Base-by-base conservation (phyloP, 2,797 vertebrate species). In the Cyclura pinguis region DNA sequence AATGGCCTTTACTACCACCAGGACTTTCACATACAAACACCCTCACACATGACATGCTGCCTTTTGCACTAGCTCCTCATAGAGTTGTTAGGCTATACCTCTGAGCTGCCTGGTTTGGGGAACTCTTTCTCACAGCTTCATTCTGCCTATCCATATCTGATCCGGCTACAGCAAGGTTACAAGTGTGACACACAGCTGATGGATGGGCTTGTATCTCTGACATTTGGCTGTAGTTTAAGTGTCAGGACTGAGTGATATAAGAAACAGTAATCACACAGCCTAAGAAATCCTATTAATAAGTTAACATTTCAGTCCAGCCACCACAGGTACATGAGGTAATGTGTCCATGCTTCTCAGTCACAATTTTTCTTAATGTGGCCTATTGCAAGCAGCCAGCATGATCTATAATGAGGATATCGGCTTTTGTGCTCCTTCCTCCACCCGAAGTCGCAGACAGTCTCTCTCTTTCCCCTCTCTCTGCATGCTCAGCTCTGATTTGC, bases 261-360 rank as follows among this genome's bases (percentile, higher is more conserved):
- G 69, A 92, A 88, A 86, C 24, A 93, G 91, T 87, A 94, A 95
- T 85, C 87, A 92, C 69, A 94, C 50, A 88, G 83, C 27, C 76
- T 92, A 95, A 91, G 93, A 96, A 96, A 96, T 94, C 7, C 1
- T 91, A 91, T 95, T 96, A 93, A 92, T 95, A 94, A 92, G 90
- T 93, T 92, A 92, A 95, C 96, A 92, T 96, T 96, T 95, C 80
- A 89, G 62, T 91, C 89, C 93, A 93, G 83, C 80, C 93, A 93
- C 91, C 95, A 96, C 95, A 97, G 91, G 94, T 96, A 84, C 90
- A 94, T 89, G 91, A 96, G 92, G 93, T 91, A 95, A 92, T 86
- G 76, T 91, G 90, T 86, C 92, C 90, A 93, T 50, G 89, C 77
- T 94, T 95, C 94, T 94, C 95, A 93, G 80, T 94, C 93, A 94